Conservation (phyloP, 1,140 invertebrate genomes). For the Yoshiicerus persimilis region DNA sequence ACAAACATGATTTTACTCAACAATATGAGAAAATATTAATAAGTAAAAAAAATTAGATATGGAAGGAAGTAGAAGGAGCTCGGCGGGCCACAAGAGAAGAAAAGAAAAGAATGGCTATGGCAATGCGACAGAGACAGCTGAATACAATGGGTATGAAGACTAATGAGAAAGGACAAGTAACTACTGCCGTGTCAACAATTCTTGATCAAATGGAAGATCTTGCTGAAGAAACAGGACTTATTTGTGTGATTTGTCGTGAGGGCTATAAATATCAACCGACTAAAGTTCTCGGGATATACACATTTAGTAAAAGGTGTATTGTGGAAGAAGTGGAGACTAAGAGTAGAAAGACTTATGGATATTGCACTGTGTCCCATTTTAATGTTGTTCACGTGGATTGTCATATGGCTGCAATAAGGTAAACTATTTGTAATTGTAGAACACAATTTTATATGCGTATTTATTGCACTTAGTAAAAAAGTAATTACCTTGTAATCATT, state of each 20-base stretch:
- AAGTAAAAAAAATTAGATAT: constrained; percentile 30
- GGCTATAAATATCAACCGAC: constrained; percentile 93
- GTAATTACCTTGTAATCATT: constrained; percentile 48
- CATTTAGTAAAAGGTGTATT: constrained; percentile 91
- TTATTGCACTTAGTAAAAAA: neutral
- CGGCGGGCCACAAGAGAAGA: constrained; percentile 86
- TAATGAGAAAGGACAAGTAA: constrained; percentile 84
- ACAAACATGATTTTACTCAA: no score
- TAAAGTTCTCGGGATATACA: constrained; percentile 93
- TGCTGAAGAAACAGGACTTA: constrained; percentile 91
- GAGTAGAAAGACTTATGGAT: constrained; percentile 68
- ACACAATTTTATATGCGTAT: constrained; percentile 54
- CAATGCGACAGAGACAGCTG: constrained; percentile 92
- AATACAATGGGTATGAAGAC: constrained; percentile 93
- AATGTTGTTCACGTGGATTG: constrained; percentile 98
- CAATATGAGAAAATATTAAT: no score
- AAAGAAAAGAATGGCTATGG: constrained; percentile 97
- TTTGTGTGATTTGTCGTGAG: constrained; percentile 97
- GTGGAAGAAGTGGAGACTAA: constrained; percentile 93
- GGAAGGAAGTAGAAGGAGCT: constrained; percentile 80
- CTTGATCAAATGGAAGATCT: constrained; percentile 92
- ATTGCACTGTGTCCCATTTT: constrained; percentile 95
- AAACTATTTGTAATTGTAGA: neutral
- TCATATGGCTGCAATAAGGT: constrained; percentile 87
- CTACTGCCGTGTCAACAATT: constrained; percentile 81